These are phyloP conservation scores for Neuroscelio doddi DNA, from an alignment of 2,888 invertebrate species.

Conservation along the genomic window DNA sequence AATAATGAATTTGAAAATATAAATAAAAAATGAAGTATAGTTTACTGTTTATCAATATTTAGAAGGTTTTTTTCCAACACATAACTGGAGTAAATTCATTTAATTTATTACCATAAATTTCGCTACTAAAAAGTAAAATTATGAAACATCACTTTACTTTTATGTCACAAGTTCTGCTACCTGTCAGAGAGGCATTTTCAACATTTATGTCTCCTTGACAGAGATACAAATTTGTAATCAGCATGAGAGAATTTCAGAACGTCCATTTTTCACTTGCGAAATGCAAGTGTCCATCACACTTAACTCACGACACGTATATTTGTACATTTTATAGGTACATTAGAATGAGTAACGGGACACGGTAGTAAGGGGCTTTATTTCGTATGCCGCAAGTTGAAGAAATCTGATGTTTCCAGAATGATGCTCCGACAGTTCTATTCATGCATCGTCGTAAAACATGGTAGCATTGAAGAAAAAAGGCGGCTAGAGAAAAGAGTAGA, in stretches of 20 bases:
- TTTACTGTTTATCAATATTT: too few relatives aligned
- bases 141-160: too few relatives aligned
- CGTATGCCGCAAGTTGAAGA: not conserved
- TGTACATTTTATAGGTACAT: conserved; percentile 2
- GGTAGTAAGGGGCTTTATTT: not conserved
- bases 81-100: too few relatives aligned
- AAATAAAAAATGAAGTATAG: too few relatives aligned
- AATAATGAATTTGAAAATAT: too few relatives aligned
- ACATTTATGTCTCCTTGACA: conserved; percentile 1
- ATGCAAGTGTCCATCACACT: not conserved
- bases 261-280: conserved; percentile 1
- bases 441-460: conserved; percentile 6
- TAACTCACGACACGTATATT: not conserved
- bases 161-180: too few relatives aligned
- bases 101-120: too few relatives aligned
- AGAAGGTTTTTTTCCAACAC: too few relatives aligned
- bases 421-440: conserved; percentile 4
- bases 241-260: not conserved
- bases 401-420: conserved; percentile 2
- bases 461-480: not conserved
- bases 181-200: too few relatives aligned
- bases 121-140: too few relatives aligned
- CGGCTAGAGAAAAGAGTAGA: not conserved
- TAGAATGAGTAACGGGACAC: not conserved
- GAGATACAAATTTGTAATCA: too few relatives aligned